Base-by-base conservation (phyloP, 30 jellyfish, hydroid and myxozoan species). In the Catostylus mosaicus region DNA sequence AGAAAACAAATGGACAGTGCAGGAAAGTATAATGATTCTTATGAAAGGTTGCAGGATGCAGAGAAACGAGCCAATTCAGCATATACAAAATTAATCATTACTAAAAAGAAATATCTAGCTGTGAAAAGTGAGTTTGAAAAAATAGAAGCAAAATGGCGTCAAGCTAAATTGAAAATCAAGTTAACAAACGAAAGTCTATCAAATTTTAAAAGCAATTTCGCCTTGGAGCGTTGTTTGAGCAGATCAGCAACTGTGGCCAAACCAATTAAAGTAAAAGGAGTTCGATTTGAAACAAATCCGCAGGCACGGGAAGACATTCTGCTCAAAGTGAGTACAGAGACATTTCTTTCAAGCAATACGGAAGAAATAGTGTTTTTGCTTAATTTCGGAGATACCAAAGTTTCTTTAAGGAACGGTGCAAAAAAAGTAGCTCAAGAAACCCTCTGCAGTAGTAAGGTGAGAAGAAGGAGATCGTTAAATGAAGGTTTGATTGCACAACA, bases 211-310 rank as follows among this genome's bases (percentile, higher is more conserved):
- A 64, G 52, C 20, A 76, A 66, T 35, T 74, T 85, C 24, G 89
- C 83, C 6, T 31, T 85, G 23, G 95, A 85, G 67, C 65, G 61
- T 1, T 85, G 95, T 38, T 31, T 85, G 32, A 56, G 77, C 34
- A 43, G 62, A 45, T 31, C 54, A 3, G 48, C 30, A 51, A 38
- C 1, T 10, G 32, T 26, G 57, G 40, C 54, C 27, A 68, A 48
- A 67, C 73, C 65, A 0, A 27, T 85, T 47, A 29, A 3, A 61
- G 50, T 85, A 0, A 85, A 32, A 23, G 43, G 35, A 0, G 75
- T 87, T 11, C 11, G 12, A 19, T 87, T 87, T 38, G 84, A 87
- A 23, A 33, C 91, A 32, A 34, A 36, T 1, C 56, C 83, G 9
- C 71, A 65, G 54, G 37, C 27, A 26, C 45, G 40, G 29, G 89